Evolutionary conservation across 2,888 invertebrate genomes (phyloP).

Genomic region (Volucella inanis): DNA sequence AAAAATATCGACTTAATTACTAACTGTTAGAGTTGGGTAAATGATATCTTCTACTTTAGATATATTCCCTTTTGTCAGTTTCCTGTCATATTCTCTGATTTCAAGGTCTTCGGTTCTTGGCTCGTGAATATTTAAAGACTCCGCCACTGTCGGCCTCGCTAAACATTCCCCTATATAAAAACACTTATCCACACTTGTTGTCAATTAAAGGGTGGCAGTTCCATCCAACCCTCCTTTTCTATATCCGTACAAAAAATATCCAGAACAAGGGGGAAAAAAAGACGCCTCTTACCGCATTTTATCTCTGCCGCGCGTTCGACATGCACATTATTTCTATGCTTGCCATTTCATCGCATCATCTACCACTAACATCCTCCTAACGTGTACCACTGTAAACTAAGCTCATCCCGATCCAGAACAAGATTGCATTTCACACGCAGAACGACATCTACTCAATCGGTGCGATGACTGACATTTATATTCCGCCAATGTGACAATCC

Average conservation of each 20-base stretch:
- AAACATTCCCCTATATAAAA: slow-evolving; percentile 10
- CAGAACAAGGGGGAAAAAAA: slow-evolving; percentile 3
- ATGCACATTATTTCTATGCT: slow-evolving; percentile 8
- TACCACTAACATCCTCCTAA: slow-evolving; percentile 18
- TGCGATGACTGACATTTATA: slow-evolving; percentile 62
- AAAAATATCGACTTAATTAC: no score
- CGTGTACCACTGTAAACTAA: slow-evolving; percentile 5
- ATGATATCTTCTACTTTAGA: no score
- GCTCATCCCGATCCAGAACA: slow-evolving; percentile 17
- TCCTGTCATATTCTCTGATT: background rate
- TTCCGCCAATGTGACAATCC: slow-evolving; percentile 57
- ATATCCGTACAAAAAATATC: background rate
- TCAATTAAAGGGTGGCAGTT: slow-evolving; percentile 53
- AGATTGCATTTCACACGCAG: slow-evolving; percentile 63
- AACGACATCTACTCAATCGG: slow-evolving; percentile 53
- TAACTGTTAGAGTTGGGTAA: no score
- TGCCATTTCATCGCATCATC: slow-evolving; percentile 46
- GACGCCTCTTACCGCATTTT: slow-evolving; percentile 39
- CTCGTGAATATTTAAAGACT: background rate
- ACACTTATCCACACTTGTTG: slow-evolving; percentile 65
- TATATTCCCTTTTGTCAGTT: background rate
- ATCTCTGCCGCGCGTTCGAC: slow-evolving; percentile 15
- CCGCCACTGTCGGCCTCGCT: slow-evolving; percentile 38
- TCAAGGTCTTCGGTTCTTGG: no score
- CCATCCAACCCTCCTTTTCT: slow-evolving; percentile 29